Percentiles rank a stretch among this genome's conserved stretches.
Conservation (phyloP, 2,113 vertebrate genomes). For the Gadus macrocephalus region DNA sequence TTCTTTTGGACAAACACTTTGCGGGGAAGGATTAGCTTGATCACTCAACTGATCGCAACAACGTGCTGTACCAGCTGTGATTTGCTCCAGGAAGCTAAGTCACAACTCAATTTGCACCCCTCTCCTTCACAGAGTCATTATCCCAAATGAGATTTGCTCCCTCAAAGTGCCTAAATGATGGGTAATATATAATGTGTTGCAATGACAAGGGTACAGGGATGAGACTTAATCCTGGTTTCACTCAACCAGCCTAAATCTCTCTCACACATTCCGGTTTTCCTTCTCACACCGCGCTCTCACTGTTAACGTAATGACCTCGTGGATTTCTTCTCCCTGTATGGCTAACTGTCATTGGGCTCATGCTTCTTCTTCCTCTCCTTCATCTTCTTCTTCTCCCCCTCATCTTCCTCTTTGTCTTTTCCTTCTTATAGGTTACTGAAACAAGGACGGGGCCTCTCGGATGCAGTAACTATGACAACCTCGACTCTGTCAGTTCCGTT, state of each 20-base stretch:
- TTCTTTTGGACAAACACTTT: constrained; percentile 25
- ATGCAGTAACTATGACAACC: constrained; percentile 87
- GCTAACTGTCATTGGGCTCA: constrained; percentile 46
- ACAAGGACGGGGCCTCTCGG: constrained; percentile 81
- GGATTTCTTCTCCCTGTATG: constrained; percentile 32
- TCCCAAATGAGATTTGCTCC: constrained; percentile 33
- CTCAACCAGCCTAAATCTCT: constrained; percentile 9
- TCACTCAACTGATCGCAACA: constrained; percentile 47
- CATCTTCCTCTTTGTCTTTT: constrained; percentile 17
- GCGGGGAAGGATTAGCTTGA: constrained; percentile 16
- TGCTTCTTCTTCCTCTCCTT: background rate
- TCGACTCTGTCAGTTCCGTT: constrained; percentile 83
- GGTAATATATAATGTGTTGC: constrained; percentile 35
- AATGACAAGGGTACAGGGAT: constrained; percentile 18
- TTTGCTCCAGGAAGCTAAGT: constrained; percentile 18
- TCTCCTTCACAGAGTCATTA: constrained; percentile 32
- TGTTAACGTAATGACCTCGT: constrained; percentile 37
- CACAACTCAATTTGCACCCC: constrained; percentile 40
- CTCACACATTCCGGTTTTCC: background rate
- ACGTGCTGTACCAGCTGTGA: background rate
- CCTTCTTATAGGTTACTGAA: constrained; percentile 75
- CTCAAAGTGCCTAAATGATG: constrained; percentile 29
- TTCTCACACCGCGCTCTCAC: background rate
- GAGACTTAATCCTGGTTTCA: constrained; percentile 38
- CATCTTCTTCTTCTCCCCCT: constrained; percentile 8